These are phyloP conservation scores for Proteles cristata DNA, from an alignment of 2,113 vertebrate genomes.

Conservation along the genomic window DNA sequence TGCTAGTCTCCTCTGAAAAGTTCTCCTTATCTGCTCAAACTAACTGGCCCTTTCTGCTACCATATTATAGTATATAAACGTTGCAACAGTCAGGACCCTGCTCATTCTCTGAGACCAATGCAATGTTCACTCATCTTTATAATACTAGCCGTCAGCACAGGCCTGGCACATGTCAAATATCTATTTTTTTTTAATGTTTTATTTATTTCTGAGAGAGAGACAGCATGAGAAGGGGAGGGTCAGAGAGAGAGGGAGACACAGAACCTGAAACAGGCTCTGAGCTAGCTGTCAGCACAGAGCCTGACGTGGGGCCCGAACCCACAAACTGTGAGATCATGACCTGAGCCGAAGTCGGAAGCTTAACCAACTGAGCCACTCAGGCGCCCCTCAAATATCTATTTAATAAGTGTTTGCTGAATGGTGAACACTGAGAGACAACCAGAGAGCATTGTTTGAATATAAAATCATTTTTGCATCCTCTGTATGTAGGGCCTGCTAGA, in stretches of 20 bases:
- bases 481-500: background rate
- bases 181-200: no score
- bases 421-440: background rate
- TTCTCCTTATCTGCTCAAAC: background rate
- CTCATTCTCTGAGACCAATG: background rate
- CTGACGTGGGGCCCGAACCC: no score
- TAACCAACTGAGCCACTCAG: no score
- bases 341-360: no score
- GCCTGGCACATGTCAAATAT: background rate
- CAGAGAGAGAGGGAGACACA: no score
- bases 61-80: background rate
- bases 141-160: background rate
- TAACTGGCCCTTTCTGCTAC: background rate
- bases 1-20: background rate
- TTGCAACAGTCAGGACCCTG: no score
- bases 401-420: background rate
- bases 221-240: no score
- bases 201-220: no score
- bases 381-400: background rate
- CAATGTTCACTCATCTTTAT: background rate
- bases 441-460: background rate
- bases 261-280: no score
- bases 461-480: background rate
- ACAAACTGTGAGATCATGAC: no score
- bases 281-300: no score